These are phyloP conservation scores for Reticulitermes speratus DNA, from an alignment of 1,140 invertebrate species.

Conservation along the genomic window DNA sequence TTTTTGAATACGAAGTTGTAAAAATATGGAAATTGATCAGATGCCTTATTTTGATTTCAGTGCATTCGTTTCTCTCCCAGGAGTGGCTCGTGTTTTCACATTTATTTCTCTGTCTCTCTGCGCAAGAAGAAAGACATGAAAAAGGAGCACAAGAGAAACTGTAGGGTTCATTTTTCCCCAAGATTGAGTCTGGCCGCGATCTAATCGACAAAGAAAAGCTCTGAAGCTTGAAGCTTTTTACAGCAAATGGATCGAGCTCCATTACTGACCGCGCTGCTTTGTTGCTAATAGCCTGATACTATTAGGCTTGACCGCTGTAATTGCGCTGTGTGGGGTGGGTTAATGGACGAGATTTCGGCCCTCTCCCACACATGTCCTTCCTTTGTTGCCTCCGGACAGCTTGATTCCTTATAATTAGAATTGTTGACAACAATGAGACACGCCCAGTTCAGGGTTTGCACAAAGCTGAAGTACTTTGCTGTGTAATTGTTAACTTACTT, in stretches of 20 bases:
- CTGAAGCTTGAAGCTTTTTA: slow-evolving; percentile 21
- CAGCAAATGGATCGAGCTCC: slow-evolving; percentile 27
- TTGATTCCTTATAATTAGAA: too few species aligned
- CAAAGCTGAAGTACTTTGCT: too few species aligned
- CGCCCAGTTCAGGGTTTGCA: too few species aligned
- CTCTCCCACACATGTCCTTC: not conserved
- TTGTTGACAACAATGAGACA: too few species aligned
- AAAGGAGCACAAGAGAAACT: not conserved
- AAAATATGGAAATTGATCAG: too few species aligned
- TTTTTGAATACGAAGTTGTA: too few species aligned
- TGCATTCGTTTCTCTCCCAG: not conserved
- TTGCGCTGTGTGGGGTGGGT: not conserved
- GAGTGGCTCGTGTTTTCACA: not conserved
- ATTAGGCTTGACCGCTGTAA: slow-evolving; percentile 32
- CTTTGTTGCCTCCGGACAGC: not conserved
- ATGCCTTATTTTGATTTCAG: too few species aligned
- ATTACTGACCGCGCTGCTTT: slow-evolving; percentile 32
- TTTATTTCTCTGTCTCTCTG: not conserved
- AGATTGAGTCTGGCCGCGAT: slow-evolving; percentile 26
- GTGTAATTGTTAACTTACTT: too few species aligned
- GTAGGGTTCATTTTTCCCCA: slow-evolving; percentile 28
- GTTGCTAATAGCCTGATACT: slow-evolving; percentile 34
- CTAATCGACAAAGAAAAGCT: slow-evolving; percentile 36
- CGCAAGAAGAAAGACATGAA: not conserved
- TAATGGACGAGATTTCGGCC: not conserved